Percentiles rank a stretch among this genome's conserved stretches.
These are phyloP conservation scores for Erpetoichthys calabaricus DNA, from an alignment of 2,797 vertebrate genomes.

Conservation along the genomic window DNA sequence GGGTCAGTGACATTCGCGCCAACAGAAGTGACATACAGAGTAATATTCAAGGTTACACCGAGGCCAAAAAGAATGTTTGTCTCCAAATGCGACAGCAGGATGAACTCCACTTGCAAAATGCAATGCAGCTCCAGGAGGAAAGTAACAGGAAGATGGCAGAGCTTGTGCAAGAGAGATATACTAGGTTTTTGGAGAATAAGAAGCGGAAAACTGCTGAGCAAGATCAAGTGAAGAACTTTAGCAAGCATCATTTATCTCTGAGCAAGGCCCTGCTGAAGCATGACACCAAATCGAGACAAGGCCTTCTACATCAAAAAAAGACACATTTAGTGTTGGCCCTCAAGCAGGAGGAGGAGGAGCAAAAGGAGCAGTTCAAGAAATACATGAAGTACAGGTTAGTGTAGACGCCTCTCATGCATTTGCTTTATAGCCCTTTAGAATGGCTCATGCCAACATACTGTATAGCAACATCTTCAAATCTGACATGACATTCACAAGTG, in stretches of 20 bases:
- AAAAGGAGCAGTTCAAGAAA: slow-evolving; percentile 18
- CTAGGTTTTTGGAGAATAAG: slow-evolving; percentile 28
- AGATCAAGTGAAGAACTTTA: slow-evolving; percentile 26
- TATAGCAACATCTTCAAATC: too few species aligned
- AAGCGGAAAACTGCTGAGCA: slow-evolving; percentile 18
- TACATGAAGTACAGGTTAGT: slow-evolving; percentile 25
- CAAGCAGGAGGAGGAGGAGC: slow-evolving; percentile 17
- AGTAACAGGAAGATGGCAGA: slow-evolving; percentile 19
- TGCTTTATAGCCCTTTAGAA: too few species aligned
- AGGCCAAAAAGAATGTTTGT: slow-evolving; percentile 10
- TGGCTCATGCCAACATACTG: neutral
- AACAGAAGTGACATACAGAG: slow-evolving; percentile 9
- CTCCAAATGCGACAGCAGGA: slow-evolving; percentile 17
- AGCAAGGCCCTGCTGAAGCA: slow-evolving; percentile 22
- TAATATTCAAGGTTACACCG: slow-evolving; percentile 10
- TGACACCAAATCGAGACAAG: slow-evolving; percentile 15
- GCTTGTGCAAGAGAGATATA: slow-evolving; percentile 23
- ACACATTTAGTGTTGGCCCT: slow-evolving; percentile 10
- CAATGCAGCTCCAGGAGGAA: slow-evolving; percentile 16
- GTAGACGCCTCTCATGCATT: neutral
- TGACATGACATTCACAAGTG: too few species aligned
- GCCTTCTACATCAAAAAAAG: slow-evolving; percentile 18
- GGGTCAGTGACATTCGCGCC: slow-evolving; percentile 7
- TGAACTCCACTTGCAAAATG: neutral
- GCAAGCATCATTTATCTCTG: slow-evolving; percentile 23